Evolutionary conservation across 1,140 invertebrate genomes (phyloP), one percentile per base, ranked within the genome.

Genomic region (Eriocheir sinensis): DNA sequence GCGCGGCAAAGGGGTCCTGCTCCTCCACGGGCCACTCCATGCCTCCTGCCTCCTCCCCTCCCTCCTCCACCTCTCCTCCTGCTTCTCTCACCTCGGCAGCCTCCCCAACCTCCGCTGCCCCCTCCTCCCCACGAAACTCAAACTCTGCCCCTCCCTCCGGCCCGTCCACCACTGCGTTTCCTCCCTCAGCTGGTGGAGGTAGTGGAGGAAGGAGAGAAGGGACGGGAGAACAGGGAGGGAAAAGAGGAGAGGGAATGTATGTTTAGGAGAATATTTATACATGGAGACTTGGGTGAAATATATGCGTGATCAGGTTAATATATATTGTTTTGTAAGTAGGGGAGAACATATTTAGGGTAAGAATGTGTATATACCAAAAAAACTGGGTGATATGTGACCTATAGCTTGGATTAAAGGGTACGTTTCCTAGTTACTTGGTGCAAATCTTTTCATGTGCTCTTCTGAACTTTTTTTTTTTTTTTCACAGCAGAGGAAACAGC

Each of bases 41-140:
- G 12, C 34, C 89, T 90, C 60, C 93, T 83, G 36, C 60, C 27
- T 21, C 30, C 27, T 90, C 93, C 53, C 53, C 92, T 48, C 53
- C 53, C 27, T 79, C 48, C 34, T 48, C 83, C 38, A n/a, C 48
- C 48, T 93, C 48, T 32, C 44, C 36, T 41, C 38, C 48, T 27
- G 1, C 48, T 48, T 60, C 89, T 30, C 41, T 53, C 48, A 34
- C 89, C 30, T 34, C 89, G 15, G 48, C 89, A 41, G 48, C 89
- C 44, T 53, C 53, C 89, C 72, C 89, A 44, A 32, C 89, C 40
- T 91, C 40, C 89, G 53, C 48, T 34, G 34, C 30, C 41, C 32
- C 48, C 48, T 38, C 32, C 48, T 60, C 27, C 9, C 15, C 36
- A 8, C 38, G 32, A 32, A 4, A 30, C 2, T 2, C 83, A 30